Percentiles rank a stretch among this genome's conserved stretches.
Evolutionary conservation across 2,888 invertebrate species (phyloP).

Genomic region (Andrena praecox): DNA sequence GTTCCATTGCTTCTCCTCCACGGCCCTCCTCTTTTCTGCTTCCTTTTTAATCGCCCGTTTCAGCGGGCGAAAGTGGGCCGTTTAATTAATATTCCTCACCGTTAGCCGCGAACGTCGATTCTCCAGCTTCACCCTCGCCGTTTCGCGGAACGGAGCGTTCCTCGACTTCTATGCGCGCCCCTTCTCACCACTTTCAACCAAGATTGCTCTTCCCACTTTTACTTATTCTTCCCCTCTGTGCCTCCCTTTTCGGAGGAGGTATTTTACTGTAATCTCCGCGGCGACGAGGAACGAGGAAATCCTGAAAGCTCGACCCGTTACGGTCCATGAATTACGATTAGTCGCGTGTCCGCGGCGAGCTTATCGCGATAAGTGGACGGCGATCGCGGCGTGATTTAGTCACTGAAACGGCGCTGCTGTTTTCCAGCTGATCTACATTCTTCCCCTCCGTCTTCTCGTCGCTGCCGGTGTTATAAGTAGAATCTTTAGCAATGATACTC

Average conservation of each 20-base stretch:
- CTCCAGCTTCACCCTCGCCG: background rate
- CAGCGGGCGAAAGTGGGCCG: background rate
- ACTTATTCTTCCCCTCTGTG: background rate
- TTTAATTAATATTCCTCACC: conserved; percentile 32
- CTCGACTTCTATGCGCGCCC: background rate
- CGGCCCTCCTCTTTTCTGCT: background rate
- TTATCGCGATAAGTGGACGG: conserved; percentile 26
- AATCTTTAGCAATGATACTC: background rate
- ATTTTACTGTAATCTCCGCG: background rate
- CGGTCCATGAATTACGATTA: conserved; percentile 31
- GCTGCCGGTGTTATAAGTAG: no score
- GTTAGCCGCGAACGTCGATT: background rate
- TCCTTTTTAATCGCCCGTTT: conserved; percentile 22
- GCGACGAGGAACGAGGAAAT: background rate
- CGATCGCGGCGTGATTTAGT: conserved; percentile 17
- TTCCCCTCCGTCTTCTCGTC: background rate
- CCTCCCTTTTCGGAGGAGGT: background rate
- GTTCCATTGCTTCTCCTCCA: conserved; percentile 5
- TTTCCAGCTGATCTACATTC: background rate
- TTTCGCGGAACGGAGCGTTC: background rate
- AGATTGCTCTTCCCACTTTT: background rate
- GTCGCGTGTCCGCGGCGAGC: conserved; percentile 14
- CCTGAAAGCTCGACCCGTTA: background rate
- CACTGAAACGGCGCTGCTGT: background rate
- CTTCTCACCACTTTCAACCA: background rate